Evolutionary conservation across 2,888 invertebrate species (phyloP), one percentile per base, ranked within the genome.

Genomic region (Ornithoptera priamus): DNA sequence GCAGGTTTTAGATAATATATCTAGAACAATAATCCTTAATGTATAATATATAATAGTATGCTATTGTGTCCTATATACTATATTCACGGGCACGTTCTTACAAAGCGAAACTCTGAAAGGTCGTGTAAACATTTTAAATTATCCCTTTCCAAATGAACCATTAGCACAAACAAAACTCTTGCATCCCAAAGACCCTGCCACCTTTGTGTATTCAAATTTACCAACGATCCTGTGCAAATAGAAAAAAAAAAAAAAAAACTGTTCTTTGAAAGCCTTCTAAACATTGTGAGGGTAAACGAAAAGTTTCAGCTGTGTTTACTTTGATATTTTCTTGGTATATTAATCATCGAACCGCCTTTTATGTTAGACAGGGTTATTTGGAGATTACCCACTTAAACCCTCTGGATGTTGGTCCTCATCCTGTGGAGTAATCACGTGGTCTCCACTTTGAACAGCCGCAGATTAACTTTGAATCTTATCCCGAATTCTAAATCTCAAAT

Each of bases 161-260:
- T 46, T 61, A 0, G 18, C 36, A 61, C 61, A 39, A 61, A 30
- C 30, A 56, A 57, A 50, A 57, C 42, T 58, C 42, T n/a, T 24
- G 39, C 30, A 36, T 36, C 57, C 30, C 67, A 57, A 36, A 58
- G 62, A 57, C 57, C 62, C 62, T 42, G 42, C 36, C 30, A 62
- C 58, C 68, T 68, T 68, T 62, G 62, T 57, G 46, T 15, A 42
- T 8, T 1, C 10, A 17, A 66, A 58, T 56, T 17, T 62, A 70
- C 76, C 22, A 67, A 59, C 36, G 69, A 66, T 62, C 65, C 63
- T 68, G 53, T 57, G 22, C 57, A 67, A 67, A 67, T 62, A 62
- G 17, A 10, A 53, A 53, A 53, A 53, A 53, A 53, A 53, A 17
- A 3, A n/a, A 53, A 53, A 53, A 17, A 3, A n/a, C 53, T 53